phyloP scores from a whole-genome alignment of 1,140 invertebrate species.

The Euura lappo region DNA sequence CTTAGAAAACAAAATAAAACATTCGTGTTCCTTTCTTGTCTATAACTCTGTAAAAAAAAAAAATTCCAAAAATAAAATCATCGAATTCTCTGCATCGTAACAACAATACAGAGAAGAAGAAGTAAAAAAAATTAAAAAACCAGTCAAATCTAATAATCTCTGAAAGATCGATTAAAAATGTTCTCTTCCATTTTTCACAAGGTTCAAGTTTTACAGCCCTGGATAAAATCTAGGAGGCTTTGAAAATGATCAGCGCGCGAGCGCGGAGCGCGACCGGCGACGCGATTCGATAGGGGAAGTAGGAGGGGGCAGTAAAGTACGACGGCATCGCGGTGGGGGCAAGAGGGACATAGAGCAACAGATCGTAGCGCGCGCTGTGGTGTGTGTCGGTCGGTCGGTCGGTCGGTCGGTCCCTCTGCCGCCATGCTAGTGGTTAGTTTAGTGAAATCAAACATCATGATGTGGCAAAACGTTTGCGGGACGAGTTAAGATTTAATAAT shows the following conservation, averaged over 20 bases:
- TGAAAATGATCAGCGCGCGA: conserved; percentile 13
- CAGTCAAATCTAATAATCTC: no score
- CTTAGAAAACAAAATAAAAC: no score
- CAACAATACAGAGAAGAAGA: no score
- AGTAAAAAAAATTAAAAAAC: no score
- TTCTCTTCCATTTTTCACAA: no score
- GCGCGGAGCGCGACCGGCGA: conserved; percentile 5
- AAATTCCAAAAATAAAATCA: no score
- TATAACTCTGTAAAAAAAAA: no score
- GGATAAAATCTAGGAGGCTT: not conserved
- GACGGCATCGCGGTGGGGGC: not conserved
- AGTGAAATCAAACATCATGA: conserved; percentile 60
- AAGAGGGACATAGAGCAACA: conserved; percentile 30
- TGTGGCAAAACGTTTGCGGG: conserved; percentile 59
- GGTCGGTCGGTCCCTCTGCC: conserved; percentile 37
- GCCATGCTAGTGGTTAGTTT: conserved; percentile 64
- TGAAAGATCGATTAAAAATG: not conserved
- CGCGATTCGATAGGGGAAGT: not conserved
- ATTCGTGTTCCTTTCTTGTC: no score
- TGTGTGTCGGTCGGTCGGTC: conserved; percentile 49
- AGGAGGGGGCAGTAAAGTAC: conserved; percentile 10
- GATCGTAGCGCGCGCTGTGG: conserved; percentile 38
- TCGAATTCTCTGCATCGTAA: no score
- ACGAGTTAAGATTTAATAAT: conserved; percentile 38
- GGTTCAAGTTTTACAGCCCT: not conserved